These are phyloP conservation scores for Euwallacea similis DNA, from an alignment of 1,140 invertebrate species.

Conservation along the genomic window DNA sequence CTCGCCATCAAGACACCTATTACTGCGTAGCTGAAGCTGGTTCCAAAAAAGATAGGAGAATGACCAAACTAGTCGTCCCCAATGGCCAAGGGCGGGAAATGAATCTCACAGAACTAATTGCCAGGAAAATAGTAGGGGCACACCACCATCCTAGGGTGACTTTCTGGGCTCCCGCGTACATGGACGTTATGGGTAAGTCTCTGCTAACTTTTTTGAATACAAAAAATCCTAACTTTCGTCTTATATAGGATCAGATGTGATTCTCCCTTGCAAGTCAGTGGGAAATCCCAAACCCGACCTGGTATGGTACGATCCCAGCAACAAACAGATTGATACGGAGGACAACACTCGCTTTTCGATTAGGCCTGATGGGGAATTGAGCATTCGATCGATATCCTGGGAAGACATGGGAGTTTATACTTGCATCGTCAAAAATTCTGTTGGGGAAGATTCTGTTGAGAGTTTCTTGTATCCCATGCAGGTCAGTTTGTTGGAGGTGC, in stretches of 20 bases:
- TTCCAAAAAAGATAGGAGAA: conserved; percentile 58
- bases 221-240: neutral
- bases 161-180: conserved; percentile 57
- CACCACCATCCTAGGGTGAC: conserved; percentile 60
- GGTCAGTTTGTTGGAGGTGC: conserved; percentile 51
- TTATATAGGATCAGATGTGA: conserved; percentile 60
- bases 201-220: neutral
- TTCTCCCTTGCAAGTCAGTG: conserved; percentile 70
- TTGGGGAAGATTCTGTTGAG: conserved; percentile 63
- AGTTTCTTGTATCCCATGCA: conserved; percentile 79
- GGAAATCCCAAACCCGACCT: conserved; percentile 66
- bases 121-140: conserved; percentile 50
- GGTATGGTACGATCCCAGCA: conserved; percentile 67
- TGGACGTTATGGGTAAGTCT: conserved; percentile 57
- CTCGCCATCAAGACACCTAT: conserved; percentile 64
- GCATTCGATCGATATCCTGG: conserved; percentile 71
- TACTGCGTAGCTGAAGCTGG: conserved; percentile 73
- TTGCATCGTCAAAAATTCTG: conserved; percentile 70
- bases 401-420: conserved; percentile 78
- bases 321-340: conserved; percentile 57
- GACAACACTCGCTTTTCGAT: conserved; percentile 55
- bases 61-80: conserved; percentile 57
- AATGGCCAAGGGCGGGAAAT: conserved; percentile 41
- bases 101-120: conserved; percentile 51
- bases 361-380: conserved; percentile 70